These are phyloP conservation scores for Nomada flava DNA, from an alignment of 2,888 invertebrate species.

Conservation along the genomic window DNA sequence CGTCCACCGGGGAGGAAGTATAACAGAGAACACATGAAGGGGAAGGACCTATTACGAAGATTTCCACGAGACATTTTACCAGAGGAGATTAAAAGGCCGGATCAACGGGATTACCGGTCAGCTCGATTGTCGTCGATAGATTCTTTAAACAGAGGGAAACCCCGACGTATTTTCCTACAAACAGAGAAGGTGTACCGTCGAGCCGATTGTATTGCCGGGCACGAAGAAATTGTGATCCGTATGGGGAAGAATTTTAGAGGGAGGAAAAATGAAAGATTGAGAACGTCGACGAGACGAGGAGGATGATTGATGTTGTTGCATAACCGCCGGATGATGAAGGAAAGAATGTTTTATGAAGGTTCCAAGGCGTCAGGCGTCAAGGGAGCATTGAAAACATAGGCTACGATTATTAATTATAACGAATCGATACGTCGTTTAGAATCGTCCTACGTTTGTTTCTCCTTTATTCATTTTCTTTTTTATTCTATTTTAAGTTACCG, in stretches of 20 bases:
- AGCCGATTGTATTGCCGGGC: background rate
- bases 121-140: conserved; percentile 43
- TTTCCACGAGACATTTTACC: conserved; percentile 66
- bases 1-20: conserved; percentile 72
- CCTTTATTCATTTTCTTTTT: conserved; percentile 56
- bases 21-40: conserved; percentile 38
- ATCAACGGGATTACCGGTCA: conserved; percentile 47
- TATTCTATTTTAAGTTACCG: conserved; percentile 73
- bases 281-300: background rate
- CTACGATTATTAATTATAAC: conserved; percentile 33
- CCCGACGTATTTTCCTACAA: conserved; percentile 27
- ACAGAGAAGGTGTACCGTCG: conserved; percentile 7
- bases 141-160: conserved; percentile 27
- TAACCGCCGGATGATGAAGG: background rate
- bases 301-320: background rate
- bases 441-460: conserved; percentile 64
- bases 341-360: conserved; percentile 1
- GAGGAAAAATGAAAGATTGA: background rate
- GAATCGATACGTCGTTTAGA: conserved; percentile 34
- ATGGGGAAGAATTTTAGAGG: background rate
- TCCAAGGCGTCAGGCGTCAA: background rate
- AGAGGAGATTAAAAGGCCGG: conserved; percentile 50
- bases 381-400: conserved; percentile 33
- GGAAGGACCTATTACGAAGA: conserved; percentile 72
- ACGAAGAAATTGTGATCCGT: conserved; percentile 11